Evolutionary conservation across 1,140 invertebrate genomes (phyloP), one percentile per base, ranked within the genome.

Genomic region (Monochamus saltuarius): DNA sequence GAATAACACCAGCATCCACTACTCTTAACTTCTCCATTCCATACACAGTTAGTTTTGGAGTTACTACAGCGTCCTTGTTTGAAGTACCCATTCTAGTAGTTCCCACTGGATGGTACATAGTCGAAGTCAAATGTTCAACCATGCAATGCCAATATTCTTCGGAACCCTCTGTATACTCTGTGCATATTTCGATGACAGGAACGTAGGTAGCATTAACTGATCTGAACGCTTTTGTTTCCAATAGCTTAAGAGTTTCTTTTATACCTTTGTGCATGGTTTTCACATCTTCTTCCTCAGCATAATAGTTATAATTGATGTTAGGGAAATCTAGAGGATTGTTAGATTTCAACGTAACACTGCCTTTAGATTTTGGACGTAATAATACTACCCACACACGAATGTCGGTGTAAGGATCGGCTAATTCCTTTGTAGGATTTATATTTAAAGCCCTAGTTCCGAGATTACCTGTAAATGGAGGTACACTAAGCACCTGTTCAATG

Each of bases 291-390:
- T 81, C 52, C 34, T 58, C 35, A 7, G 40, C 74, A 69, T 88
- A 85, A 67, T 90, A 93, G 58, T 90, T 90, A 0, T 91, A 85
- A 68, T 91, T 82, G 14, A 96, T 86, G 11, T 84, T 73, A 0
- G 94, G 94, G 67, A 89, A 85, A 14, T 84, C 81, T 42, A 83
- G 82, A 1, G 90, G 89, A 77, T 92, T 84, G 39, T 74, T 84
- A 55, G 80, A 84, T 57, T 80, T 77, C 1, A 94, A 75, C 70
- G 81, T 82, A 35, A 94, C 81, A 59, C 78, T 81, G 2, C 91
- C 92, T 51, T 79, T 81, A 34, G 87, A 89, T 75, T 89, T 87
- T 1, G 92, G 91, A 42, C 86, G 77, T 76, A 91, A 75, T 56
- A 88, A 69, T 46, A 86, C 76, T 16, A 84, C 80, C 10, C 84